These are phyloP conservation scores for Anguilla obscura DNA, from an alignment of 2,797 vertebrate genomes.

Conservation along the genomic window DNA sequence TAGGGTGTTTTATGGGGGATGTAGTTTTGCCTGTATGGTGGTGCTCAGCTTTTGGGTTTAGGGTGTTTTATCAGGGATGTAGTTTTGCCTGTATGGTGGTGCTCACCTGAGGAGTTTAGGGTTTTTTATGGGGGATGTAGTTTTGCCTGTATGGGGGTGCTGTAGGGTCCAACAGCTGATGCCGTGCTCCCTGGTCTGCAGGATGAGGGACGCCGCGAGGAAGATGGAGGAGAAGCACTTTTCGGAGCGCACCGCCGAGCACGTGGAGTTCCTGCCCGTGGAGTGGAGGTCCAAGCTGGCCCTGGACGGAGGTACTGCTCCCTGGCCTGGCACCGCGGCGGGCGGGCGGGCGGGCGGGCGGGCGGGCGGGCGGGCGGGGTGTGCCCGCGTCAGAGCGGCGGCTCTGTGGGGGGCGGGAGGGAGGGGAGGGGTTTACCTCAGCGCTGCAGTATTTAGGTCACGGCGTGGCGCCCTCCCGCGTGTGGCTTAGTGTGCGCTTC, in stretches of 20 bases:
- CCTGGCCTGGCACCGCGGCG: background rate
- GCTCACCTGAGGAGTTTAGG: too few relatives aligned
- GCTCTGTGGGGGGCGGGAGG: too few relatives aligned
- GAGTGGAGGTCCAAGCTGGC: slow-evolving; percentile 96
- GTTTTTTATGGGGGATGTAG: too few relatives aligned
- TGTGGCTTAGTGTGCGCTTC: background rate
- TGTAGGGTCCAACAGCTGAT: background rate
- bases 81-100: too few relatives aligned
- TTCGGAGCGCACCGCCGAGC: slow-evolving; percentile 81
- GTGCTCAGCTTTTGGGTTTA: too few relatives aligned
- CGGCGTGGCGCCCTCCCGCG: background rate
- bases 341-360: too few relatives aligned
- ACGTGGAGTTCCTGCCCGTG: slow-evolving; percentile 95
- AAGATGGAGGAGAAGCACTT: slow-evolving; percentile 98
- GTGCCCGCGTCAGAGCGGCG: background rate
- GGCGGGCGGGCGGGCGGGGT: background rate
- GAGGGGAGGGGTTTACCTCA: background rate
- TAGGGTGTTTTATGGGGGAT: too few relatives aligned
- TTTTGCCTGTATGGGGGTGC: too few relatives aligned
- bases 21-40: too few relatives aligned
- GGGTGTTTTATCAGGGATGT: too few relatives aligned
- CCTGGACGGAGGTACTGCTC: slow-evolving; percentile 88
- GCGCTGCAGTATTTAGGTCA: background rate
- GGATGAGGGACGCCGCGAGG: slow-evolving; percentile 93
- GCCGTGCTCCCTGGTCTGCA: slow-evolving; percentile 52